A percentile compares a stretch with the other conserved stretches of the same genome.
phyloP scores from a whole-genome alignment of 2,797 vertebrate genomes.

The Anableps anableps region DNA sequence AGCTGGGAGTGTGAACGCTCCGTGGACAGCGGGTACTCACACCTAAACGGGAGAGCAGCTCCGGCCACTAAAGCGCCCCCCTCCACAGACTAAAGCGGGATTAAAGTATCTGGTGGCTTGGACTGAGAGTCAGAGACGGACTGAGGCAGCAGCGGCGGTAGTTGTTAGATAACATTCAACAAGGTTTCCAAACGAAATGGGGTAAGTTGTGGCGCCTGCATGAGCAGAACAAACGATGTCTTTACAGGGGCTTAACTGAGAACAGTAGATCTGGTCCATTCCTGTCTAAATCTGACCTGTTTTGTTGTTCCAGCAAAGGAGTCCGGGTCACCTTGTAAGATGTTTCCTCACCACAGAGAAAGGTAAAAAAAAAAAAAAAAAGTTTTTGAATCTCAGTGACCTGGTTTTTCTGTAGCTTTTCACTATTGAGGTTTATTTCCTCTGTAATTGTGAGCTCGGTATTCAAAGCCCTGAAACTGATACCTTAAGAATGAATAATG shows the following conservation, averaged over 20 bases:
- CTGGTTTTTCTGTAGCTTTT: neutral
- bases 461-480: neutral
- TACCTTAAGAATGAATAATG: neutral
- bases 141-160: conserved; percentile 19
- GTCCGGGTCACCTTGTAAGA: conserved; percentile 74
- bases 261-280: neutral
- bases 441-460: neutral
- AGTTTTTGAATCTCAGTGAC: neutral
- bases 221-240: neutral
- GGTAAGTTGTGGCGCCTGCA: conserved; percentile 60
- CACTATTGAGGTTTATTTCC: no score
- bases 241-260: neutral
- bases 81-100: conserved; percentile 55
- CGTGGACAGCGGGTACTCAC: neutral
- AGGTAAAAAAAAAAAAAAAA: conserved; percentile 79
- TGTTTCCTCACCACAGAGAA: conserved; percentile 87
- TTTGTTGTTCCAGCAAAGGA: conserved; percentile 67
- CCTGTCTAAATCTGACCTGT: conserved; percentile 2
- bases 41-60: conserved; percentile 3
- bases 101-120: conserved; percentile 53
- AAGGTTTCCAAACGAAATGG: conserved; percentile 70
- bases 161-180: conserved; percentile 17
- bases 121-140: conserved; percentile 34
- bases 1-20: conserved; percentile 24
- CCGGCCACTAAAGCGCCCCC: conserved; percentile 23